Conservation (phyloP, 2,888 invertebrate species). For the Spilarctia lutea region DNA sequence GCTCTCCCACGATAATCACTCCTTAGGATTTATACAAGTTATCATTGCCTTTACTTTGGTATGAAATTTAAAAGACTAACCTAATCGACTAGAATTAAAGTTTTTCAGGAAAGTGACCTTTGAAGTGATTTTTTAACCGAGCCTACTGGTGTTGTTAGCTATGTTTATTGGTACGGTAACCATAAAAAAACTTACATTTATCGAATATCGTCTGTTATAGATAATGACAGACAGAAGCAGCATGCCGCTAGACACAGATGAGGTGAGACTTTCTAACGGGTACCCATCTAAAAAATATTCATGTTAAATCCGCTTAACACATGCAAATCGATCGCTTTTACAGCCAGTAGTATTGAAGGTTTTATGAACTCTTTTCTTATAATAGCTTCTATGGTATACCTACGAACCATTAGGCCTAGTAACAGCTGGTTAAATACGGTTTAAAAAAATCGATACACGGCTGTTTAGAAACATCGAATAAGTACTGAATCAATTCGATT, state of each 20-base stretch:
- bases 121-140: not conserved
- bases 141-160: not conserved
- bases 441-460: conserved; percentile 19
- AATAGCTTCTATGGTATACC: not conserved
- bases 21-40: not conserved
- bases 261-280: not conserved
- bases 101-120: not conserved
- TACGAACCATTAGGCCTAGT: not conserved
- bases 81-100: not conserved
- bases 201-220: not conserved
- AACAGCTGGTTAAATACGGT: conserved; percentile 9
- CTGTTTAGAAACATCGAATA: conserved; percentile 4
- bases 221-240: conserved; percentile 3
- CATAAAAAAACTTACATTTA: not conserved
- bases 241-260: not conserved
- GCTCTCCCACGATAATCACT: too few species aligned
- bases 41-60: not conserved
- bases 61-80: not conserved
- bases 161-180: not conserved
- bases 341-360: not conserved
- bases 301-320: not conserved
- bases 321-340: conserved; percentile 4
- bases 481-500: conserved; percentile 9
- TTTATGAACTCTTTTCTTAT: not conserved
- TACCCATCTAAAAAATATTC: not conserved